Percentiles rank a stretch among this genome's conserved stretches.
Conservation (phyloP, 2,888 invertebrate species). For the Catocala sponsa region DNA sequence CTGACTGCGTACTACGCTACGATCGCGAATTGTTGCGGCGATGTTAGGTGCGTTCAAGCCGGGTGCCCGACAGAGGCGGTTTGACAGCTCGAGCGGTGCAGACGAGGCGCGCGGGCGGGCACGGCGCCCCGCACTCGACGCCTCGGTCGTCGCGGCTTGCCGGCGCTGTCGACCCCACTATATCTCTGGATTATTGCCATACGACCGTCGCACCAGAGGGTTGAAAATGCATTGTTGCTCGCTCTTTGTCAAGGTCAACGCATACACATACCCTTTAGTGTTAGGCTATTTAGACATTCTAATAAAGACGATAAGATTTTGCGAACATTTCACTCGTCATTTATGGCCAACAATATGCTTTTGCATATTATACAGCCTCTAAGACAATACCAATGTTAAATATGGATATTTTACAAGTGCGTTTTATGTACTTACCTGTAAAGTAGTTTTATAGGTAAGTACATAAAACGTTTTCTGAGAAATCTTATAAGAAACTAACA, state of each 20-base stretch:
- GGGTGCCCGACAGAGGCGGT: conserved; percentile 86
- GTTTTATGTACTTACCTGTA: no score
- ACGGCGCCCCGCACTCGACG: conserved; percentile 72
- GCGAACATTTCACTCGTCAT: no score
- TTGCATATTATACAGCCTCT: no score
- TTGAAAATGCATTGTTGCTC: conserved; percentile 80
- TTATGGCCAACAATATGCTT: no score
- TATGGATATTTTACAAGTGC: no score
- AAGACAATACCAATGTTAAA: no score
- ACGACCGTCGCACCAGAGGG: conserved; percentile 75
- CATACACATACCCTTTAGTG: conserved; percentile 39
- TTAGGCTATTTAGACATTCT: conserved; percentile 11
- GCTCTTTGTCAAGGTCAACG: conserved; percentile 80
- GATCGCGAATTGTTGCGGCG: conserved; percentile 74
- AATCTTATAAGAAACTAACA: no score
- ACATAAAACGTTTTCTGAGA: no score
- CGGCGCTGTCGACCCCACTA: conserved; percentile 66
- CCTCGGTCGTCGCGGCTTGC: conserved; percentile 68
- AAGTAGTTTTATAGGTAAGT: no score
- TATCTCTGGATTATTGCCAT: conserved; percentile 74
- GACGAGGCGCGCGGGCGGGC: conserved; percentile 80
- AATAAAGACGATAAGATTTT: background rate
- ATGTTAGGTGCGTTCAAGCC: conserved; percentile 82
- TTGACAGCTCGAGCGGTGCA: conserved; percentile 83
- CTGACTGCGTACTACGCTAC: conserved; percentile 76